These are phyloP conservation scores for Bombus balteatus DNA, from an alignment of 1,140 invertebrate genomes.

Conservation along the genomic window DNA sequence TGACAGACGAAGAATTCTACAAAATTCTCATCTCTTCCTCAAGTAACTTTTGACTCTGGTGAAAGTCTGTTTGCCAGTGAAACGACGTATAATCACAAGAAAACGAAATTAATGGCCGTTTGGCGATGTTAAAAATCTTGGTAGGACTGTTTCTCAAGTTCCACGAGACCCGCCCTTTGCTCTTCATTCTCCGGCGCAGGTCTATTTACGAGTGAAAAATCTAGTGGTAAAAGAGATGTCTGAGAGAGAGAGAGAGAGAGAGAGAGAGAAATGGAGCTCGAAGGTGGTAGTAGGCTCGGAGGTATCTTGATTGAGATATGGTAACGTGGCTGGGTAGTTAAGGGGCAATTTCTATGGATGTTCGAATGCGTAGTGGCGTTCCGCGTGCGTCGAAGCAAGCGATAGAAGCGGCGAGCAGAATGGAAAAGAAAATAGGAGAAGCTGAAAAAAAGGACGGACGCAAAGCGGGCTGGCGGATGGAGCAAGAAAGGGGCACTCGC, in stretches of 20 bases:
- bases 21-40: neutral
- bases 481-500: neutral
- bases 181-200: neutral
- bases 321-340: slow-evolving; percentile 61
- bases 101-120: neutral
- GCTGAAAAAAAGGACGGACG: neutral
- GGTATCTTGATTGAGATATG: slow-evolving; percentile 70
- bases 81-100: neutral
- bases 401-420: slow-evolving; percentile 25
- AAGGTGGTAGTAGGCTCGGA: slow-evolving; percentile 21
- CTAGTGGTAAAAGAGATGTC: slow-evolving; percentile 10
- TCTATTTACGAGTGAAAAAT: slow-evolving; percentile 51
- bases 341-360: slow-evolving; percentile 68
- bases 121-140: neutral
- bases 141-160: neutral
- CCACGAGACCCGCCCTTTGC: neutral
- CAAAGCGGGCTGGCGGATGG: neutral
- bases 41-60: no score
- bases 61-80: neutral
- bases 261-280: slow-evolving; percentile 11
- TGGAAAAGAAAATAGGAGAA: slow-evolving; percentile 32
- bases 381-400: slow-evolving; percentile 36
- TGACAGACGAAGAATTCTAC: neutral
- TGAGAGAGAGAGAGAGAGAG: neutral
- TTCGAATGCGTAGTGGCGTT: slow-evolving; percentile 54